phyloP scores from a whole-genome alignment of 2,888 invertebrate species.

The Philhelius pedissequus region DNA sequence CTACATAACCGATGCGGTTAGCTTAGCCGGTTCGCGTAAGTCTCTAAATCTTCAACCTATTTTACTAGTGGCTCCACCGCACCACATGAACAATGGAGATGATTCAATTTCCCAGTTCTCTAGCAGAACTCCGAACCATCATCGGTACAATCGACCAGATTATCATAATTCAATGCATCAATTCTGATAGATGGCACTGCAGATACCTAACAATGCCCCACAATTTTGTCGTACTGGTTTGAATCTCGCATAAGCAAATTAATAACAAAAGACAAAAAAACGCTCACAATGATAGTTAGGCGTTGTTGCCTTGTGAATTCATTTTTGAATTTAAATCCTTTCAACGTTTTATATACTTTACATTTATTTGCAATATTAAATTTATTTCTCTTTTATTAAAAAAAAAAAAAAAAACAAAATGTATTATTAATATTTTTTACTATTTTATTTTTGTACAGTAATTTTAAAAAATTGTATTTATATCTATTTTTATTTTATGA shows the following conservation, averaged over 20 bases:
- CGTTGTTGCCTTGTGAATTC: slow-evolving; percentile 51
- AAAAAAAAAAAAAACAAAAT: neutral
- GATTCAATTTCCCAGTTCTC: slow-evolving; percentile 91
- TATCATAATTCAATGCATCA: slow-evolving; percentile 86
- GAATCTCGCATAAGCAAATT: slow-evolving; percentile 48
- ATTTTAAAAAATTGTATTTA: slow-evolving; percentile 60
- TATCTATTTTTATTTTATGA: slow-evolving; percentile 36
- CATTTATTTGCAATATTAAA: slow-evolving; percentile 18
- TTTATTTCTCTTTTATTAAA: neutral
- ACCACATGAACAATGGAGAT: slow-evolving; percentile 80
- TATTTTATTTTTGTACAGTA: slow-evolving; percentile 62
- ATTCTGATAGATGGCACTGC: slow-evolving; percentile 80
- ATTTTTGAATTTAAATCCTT: slow-evolving; percentile 57
- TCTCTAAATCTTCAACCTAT: slow-evolving; percentile 93
- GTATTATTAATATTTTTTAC: neutral
- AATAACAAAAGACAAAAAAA: neutral
- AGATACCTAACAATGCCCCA: neutral
- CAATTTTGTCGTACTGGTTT: slow-evolving; percentile 21
- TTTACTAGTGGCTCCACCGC: slow-evolving; percentile 81
- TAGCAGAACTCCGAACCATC: slow-evolving; percentile 83
- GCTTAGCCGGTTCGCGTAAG: slow-evolving; percentile 91
- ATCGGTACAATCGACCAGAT: slow-evolving; percentile 80
- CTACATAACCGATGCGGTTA: slow-evolving; percentile 91
- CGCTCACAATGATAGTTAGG: slow-evolving; percentile 30
- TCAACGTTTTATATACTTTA: neutral